phyloP scores from a whole-genome alignment of 2,113 vertebrate species.

The Crotalus helleri region DNA sequence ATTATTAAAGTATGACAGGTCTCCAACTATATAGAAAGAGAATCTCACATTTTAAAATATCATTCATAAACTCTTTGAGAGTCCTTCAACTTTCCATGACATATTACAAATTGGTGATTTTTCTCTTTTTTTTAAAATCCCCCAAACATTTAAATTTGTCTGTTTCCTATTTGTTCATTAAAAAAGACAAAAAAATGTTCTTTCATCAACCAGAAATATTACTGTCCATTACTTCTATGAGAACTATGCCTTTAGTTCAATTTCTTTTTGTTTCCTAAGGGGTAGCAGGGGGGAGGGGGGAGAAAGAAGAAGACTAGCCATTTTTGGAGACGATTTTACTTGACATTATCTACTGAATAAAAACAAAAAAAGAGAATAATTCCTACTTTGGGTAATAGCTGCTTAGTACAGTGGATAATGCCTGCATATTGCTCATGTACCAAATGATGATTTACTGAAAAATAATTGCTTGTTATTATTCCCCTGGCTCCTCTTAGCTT shows the following conservation, averaged over 20 bases:
- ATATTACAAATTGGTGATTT: background rate
- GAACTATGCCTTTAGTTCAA: background rate
- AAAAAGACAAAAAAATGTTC: background rate
- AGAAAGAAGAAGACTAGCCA: background rate
- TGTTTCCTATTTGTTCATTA: background rate
- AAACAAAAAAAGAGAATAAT: background rate
- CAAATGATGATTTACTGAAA: background rate
- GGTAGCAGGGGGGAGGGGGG: background rate
- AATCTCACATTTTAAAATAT: background rate
- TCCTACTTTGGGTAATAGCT: background rate
- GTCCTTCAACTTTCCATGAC: background rate
- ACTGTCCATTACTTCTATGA: background rate
- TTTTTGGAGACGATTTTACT: background rate
- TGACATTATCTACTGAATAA: background rate
- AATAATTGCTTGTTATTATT: constrained; percentile 4
- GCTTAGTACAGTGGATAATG: background rate
- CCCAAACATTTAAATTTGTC: background rate
- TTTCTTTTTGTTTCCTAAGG: background rate
- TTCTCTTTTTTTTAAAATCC: background rate
- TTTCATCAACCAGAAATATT: background rate
- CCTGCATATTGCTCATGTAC: background rate
- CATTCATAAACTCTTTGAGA: background rate
- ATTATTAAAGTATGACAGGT: background rate
- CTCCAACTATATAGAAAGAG: background rate
- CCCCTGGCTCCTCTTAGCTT: constrained; percentile 2